Evolutionary conservation across 2,888 invertebrate genomes (phyloP), one percentile per base, ranked within the genome.

Genomic region (Parochlus steinenii): DNA sequence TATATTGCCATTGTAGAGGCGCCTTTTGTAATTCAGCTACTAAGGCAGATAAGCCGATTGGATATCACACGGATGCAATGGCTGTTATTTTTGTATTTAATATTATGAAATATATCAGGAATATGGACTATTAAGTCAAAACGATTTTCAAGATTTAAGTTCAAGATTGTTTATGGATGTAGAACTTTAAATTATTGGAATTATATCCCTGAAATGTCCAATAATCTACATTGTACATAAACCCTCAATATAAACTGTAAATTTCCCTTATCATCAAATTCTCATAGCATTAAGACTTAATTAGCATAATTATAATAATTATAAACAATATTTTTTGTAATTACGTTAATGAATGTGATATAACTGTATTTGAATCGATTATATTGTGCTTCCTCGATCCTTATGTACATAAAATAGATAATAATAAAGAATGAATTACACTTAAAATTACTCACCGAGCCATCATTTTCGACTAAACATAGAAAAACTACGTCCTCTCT

Each of bases 401-500:
- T 22, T 22, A 8, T 7, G 22, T 7, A n/a, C 6, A 32, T 6
- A n/a, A 8, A n/a, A 22, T 29, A 32, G 29, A 28, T 8, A 31
- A 19, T 12, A 33, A 17, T 24, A 8, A 30, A 24, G 23, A 28
- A 19, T 14, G 8, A 30, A 11, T 37, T 12, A 19, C 10, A 29
- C 31, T 38, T 27, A 20, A 33, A 14, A 38, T 39, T 47, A 72
- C 77, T 74, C 56, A 93, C 90, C 70, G 79, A 75, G 17, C 78
- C 69, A 50, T 83, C 76, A 60, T 83, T 82, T 57, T 95, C 92
- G 30, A 92, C 82, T 34, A 95, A 69, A 54, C 83, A 93, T 35
- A 95, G 66, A 58, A 92, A 90, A 4, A 95, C 87, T 4, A 93
- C 93, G 56, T 95, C 95, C 51, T 95, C 93, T 18, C 95, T 63